Evolutionary conservation across 2,113 vertebrate species (phyloP).

Genomic region (Gambusia affinis): DNA sequence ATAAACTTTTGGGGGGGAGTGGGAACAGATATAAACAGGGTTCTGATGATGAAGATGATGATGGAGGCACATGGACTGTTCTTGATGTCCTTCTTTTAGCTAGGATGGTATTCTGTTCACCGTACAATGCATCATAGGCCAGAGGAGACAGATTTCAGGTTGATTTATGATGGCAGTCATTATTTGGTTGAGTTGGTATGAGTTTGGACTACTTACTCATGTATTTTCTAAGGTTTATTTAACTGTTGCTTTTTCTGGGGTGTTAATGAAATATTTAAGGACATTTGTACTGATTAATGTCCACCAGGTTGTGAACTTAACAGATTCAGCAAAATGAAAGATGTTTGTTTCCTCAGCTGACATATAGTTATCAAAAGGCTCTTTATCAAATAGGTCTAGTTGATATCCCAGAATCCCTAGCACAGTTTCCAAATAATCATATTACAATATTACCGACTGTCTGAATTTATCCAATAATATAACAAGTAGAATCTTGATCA

Average conservation of each 20-base stretch:
- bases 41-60: conserved; percentile 66
- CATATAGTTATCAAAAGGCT: not conserved
- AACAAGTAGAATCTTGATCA: too few relatives aligned
- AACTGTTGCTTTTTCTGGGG: not conserved
- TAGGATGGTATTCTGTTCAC: not conserved
- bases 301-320: not conserved
- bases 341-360: not conserved
- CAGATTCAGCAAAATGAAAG: not conserved
- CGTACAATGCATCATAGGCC: not conserved
- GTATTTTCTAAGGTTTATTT: not conserved
- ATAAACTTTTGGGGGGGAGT: conserved; percentile 34
- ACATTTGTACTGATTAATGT: not conserved
- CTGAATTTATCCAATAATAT: too few relatives aligned
- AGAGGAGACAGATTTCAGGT: not conserved
- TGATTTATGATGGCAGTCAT: not conserved
- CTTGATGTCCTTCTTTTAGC: conserved; percentile 26
- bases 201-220: not conserved
- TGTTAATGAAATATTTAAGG: too few relatives aligned
- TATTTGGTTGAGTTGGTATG: not conserved
- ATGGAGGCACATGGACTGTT: conserved; percentile 57
- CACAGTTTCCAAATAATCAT: not conserved
- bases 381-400: not conserved
- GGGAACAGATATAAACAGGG: conserved; percentile 72
- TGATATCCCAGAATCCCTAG: not conserved
- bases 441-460: not conserved